These are phyloP conservation scores for Calosoma granatense DNA, from an alignment of 1,140 invertebrate species.

Conservation along the genomic window DNA sequence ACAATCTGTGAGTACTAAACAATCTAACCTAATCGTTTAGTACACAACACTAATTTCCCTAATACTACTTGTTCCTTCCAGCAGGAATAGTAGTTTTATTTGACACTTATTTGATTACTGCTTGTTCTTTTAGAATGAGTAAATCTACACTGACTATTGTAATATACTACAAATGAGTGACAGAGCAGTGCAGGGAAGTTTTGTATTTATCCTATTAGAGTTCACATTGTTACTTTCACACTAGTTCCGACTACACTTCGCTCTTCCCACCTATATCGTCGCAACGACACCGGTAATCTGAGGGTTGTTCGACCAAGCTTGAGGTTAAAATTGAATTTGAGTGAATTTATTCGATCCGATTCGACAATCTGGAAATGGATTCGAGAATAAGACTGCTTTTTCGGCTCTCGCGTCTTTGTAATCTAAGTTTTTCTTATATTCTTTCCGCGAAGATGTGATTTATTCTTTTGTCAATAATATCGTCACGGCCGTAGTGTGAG, in stretches of 20 bases:
- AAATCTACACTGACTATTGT: too few relatives aligned
- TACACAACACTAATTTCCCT: conserved; percentile 18
- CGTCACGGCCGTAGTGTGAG: background rate
- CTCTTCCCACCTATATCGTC: background rate
- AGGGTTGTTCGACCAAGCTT: background rate
- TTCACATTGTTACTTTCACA: too few relatives aligned
- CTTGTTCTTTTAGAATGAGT: too few relatives aligned
- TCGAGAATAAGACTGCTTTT: conserved; percentile 4
- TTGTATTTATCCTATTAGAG: too few relatives aligned
- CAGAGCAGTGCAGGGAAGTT: too few relatives aligned
- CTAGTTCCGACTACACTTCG: too few relatives aligned
- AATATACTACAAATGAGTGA: too few relatives aligned
- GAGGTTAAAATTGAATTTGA: conserved; percentile 9
- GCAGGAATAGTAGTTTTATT: background rate
- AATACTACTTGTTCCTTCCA: background rate
- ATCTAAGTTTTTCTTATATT: conserved; percentile 6
- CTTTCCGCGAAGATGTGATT: background rate
- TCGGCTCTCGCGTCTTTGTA: background rate
- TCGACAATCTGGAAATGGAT: conserved; percentile 5
- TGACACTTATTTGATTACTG: background rate
- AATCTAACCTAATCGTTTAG: too few relatives aligned
- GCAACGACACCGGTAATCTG: too few relatives aligned
- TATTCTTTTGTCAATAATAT: conserved; percentile 7
- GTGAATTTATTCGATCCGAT: conserved; percentile 6
- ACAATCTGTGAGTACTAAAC: conserved; percentile 95